phyloP scores from a whole-genome alignment of 2,113 vertebrate species.

The Etia nguti region DNA sequence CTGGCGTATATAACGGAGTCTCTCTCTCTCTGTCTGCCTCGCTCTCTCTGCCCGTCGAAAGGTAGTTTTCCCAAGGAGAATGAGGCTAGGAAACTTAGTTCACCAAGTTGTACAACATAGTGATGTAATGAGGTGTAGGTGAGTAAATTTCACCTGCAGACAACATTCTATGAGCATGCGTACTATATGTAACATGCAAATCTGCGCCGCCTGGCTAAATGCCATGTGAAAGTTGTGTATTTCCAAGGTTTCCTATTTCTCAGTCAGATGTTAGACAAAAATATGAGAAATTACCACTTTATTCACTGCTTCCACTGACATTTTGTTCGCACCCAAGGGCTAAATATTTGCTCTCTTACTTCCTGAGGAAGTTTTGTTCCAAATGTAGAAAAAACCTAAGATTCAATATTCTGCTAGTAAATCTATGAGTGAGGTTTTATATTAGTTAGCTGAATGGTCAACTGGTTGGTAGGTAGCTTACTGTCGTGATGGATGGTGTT shows the following conservation, averaged over 20 bases:
- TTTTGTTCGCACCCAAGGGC: no score
- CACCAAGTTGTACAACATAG: neutral
- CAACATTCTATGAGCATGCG: neutral
- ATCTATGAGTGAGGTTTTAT: neutral
- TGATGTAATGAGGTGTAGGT: neutral
- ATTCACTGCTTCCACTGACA: neutral
- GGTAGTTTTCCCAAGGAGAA: rapidly evolving
- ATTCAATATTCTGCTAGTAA: neutral
- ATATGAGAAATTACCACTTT: neutral
- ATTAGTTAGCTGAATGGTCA: neutral
- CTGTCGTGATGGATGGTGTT: neutral
- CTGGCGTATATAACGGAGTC: neutral
- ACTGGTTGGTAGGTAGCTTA: neutral
- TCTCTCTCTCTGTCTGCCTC: neutral
- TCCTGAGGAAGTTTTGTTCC: neutral
- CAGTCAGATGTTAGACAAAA: neutral
- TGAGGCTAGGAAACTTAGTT: neutral
- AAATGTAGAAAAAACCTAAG: neutral
- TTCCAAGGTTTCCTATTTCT: neutral
- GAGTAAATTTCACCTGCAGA: neutral
- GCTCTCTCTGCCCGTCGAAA: neutral
- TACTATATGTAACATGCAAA: rapidly evolving
- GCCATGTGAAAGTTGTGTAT: neutral
- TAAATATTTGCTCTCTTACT: neutral
- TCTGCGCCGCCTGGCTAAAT: neutral